Evolutionary conservation across 2,888 invertebrate genomes (phyloP).

Genomic region (Stenichneumon culpator): DNA sequence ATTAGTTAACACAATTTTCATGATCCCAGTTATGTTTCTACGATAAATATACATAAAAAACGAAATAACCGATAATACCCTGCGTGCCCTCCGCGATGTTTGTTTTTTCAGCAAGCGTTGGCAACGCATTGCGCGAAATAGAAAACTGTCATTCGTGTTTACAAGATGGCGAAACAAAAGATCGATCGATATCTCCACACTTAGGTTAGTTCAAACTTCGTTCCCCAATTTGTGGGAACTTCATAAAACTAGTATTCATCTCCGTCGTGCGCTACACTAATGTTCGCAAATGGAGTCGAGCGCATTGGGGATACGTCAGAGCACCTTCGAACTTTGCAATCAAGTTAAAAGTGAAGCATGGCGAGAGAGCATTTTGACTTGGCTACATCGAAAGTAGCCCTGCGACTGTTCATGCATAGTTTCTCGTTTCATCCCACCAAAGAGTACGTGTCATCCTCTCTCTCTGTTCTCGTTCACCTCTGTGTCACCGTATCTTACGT

Average conservation of each 20-base stretch:
- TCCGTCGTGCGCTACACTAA: conserved; percentile 19
- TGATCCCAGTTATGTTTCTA: background rate
- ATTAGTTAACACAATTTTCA: background rate
- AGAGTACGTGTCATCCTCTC: background rate
- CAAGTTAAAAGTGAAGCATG: conserved; percentile 21
- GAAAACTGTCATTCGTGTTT: conserved; percentile 6
- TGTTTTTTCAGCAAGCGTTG: conserved; percentile 66
- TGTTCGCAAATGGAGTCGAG: conserved; percentile 29
- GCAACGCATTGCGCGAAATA: conserved; percentile 47
- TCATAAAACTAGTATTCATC: conserved; percentile 7
- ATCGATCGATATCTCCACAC: conserved; percentile 38
- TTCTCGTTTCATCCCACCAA: conserved; percentile 13
- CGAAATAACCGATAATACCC: background rate
- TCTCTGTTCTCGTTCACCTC: background rate
- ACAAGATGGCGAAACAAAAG: background rate
- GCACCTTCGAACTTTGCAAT: conserved; percentile 62
- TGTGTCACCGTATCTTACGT: background rate
- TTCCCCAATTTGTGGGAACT: conserved; percentile 2
- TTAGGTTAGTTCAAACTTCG: conserved; percentile 2
- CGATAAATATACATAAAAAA: background rate
- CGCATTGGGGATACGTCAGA: background rate
- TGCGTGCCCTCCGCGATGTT: conserved; percentile 33
- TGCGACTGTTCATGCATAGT: conserved; percentile 25
- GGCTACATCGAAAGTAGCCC: conserved; percentile 38
- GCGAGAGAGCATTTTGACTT: conserved; percentile 34